These are phyloP conservation scores for Drosophila kuntzei DNA, from an alignment of 2,888 invertebrate species.

Conservation along the genomic window DNA sequence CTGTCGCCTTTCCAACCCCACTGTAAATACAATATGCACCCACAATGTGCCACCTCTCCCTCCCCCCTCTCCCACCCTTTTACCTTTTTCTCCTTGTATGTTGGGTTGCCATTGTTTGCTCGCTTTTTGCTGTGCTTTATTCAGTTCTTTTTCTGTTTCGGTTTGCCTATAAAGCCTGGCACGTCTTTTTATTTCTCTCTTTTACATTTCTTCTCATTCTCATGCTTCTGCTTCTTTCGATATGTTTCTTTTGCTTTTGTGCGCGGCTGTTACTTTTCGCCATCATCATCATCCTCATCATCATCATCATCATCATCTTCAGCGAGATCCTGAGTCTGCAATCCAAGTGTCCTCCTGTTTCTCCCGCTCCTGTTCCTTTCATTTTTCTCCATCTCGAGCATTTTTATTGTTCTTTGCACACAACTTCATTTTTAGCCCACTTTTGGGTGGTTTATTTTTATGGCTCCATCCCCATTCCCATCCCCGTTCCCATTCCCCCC, in stretches of 20 bases:
- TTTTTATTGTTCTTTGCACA: conserved; percentile 81
- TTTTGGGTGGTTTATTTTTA: conserved; percentile 81
- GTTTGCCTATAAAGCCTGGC: conserved; percentile 39
- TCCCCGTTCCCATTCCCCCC: neutral
- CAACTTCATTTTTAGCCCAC: conserved; percentile 79
- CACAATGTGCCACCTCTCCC: conserved; percentile 3
- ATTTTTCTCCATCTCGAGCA: conserved; percentile 45
- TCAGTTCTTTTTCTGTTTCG: conserved; percentile 22
- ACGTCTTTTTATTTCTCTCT: conserved; percentile 74
- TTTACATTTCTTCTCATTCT: conserved; percentile 19
- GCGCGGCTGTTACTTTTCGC: conserved; percentile 70
- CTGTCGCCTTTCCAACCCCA: conserved; percentile 71
- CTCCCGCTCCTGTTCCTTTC: neutral
- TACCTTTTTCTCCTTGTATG: neutral
- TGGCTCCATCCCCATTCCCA: conserved; percentile 64
- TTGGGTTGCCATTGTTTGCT: conserved; percentile 48
- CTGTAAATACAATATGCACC: conserved; percentile 42
- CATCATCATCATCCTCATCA: conserved; percentile 27
- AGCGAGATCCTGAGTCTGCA: conserved; percentile 5
- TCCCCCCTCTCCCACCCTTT: neutral
- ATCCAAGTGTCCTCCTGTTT: neutral
- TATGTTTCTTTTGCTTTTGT: conserved; percentile 24
- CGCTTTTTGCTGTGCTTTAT: conserved; percentile 26
- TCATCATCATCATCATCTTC: conserved; percentile 15
- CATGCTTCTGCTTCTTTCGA: conserved; percentile 28